Evolutionary conservation across 2,888 invertebrate species (phyloP), one percentile per base, ranked within the genome.

Genomic region (Melieria crassipennis): DNA sequence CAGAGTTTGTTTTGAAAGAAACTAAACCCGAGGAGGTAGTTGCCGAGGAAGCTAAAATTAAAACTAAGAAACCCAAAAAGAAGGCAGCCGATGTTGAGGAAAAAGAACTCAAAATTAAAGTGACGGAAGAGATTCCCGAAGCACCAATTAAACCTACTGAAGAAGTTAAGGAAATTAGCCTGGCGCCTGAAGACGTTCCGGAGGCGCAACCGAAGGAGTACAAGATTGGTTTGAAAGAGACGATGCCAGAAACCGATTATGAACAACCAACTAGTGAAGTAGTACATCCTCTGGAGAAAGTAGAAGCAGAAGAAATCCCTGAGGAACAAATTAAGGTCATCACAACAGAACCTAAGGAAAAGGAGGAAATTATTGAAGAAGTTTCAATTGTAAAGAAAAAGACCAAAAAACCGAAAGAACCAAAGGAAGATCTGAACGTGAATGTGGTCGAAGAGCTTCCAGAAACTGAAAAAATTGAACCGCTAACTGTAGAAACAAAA

Each of bases 341-440:
- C 77, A 82, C 82, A 5, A 80, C 81, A 77, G 82, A 82, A 71
- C 77, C 76, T 30, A 77, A 76, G 69, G 80, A 80, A 63, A 77
- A 78, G 69, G 80, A 80, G 60, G 78, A 78, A 66, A 69, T 78
- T 16, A 77, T 76, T 7, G 75, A 74, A 48, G 78, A 80, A 65
- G 71, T 70, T 11, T 56, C 73, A 58, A 73, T 76, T 46, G 65
- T 68, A 7, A 73, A 78, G 5, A 69, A 71, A 60, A 79, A 78
- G 50, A 71, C 73, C 5, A 76, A 75, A 65, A 75, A 75, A 56
- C 65, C 70, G 10, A 65, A 72, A 52, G 74, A 76, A 69, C 72
- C 77, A 58, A 81, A 87, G 75, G 79, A 82, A n/a, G 79, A 78
- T 16, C 70, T 82, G 0, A 83, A 83, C 46, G 79, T 85, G 7